Conservation (phyloP, 2,888 invertebrate genomes). For the Dioctria rufipes region DNA sequence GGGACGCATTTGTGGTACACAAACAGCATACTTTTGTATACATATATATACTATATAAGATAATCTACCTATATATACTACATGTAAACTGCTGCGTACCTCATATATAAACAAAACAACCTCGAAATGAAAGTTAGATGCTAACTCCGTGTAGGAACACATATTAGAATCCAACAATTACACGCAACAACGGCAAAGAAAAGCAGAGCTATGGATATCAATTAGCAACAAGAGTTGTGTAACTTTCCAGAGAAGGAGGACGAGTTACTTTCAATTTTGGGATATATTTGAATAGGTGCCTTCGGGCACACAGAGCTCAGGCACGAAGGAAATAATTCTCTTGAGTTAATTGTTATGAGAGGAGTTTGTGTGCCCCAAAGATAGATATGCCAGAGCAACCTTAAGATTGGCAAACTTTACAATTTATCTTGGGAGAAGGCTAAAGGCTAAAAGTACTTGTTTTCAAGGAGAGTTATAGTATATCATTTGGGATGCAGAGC, state of each 20-base stretch:
- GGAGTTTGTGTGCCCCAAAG: constrained; percentile 41
- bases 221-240: constrained; percentile 42
- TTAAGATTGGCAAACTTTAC: constrained; percentile 49
- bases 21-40: too few relatives aligned
- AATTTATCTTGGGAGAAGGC: constrained; percentile 47
- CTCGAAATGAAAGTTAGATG: too few relatives aligned
- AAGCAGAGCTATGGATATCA: constrained; percentile 45
- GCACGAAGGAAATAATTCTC: constrained; percentile 41
- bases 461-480: constrained; percentile 12
- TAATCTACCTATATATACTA: too few relatives aligned
- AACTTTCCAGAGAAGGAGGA: constrained; percentile 21
- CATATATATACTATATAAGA: too few relatives aligned
- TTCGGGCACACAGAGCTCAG: constrained; percentile 13
- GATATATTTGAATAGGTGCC: constrained; percentile 43
- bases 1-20: too few relatives aligned
- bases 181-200: constrained; percentile 38
- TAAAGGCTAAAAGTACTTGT: constrained; percentile 41
- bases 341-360: constrained; percentile 50
- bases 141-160: too few relatives aligned
- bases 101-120: too few relatives aligned
- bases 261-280: constrained; percentile 50
- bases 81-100: too few relatives aligned
- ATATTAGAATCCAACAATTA: constrained; percentile 5
- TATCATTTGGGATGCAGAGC: constrained; percentile 20
- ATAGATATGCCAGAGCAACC: constrained; percentile 4